Conservation (phyloP, 2,113 vertebrate genomes). For the Glareola pratincola region DNA sequence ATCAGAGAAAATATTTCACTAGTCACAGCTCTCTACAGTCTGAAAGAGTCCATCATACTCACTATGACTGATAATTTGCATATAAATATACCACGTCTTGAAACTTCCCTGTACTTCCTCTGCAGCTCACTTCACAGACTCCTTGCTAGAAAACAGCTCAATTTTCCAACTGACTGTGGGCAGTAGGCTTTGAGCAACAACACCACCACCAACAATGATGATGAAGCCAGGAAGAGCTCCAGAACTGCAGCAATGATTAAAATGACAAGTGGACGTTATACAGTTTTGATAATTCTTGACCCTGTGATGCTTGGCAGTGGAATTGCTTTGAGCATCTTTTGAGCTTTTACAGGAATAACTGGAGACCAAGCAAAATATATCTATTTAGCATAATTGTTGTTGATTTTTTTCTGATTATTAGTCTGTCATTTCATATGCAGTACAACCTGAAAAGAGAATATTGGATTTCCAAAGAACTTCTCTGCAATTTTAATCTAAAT, state of each 20-base stretch:
- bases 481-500: conserved; percentile 76
- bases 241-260: not conserved
- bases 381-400: conserved; percentile 81
- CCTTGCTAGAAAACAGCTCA: not conserved
- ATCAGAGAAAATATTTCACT: not conserved
- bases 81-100: not conserved
- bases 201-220: not conserved
- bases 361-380: conserved; percentile 79
- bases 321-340: conserved; percentile 77
- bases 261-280: not conserved
- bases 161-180: not conserved
- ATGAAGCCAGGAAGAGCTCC: not conserved
- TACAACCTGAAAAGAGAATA: conserved; percentile 58
- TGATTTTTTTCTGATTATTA: conserved; percentile 79
- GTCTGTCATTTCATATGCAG: conserved; percentile 73
- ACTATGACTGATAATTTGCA: not conserved
- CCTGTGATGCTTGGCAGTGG: conserved; percentile 71
- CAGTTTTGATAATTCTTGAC: not conserved
- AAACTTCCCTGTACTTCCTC: not conserved
- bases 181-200: not conserved
- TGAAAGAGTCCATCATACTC: not conserved
- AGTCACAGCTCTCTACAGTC: not conserved
- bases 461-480: conserved; percentile 32
- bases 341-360: conserved; percentile 78
- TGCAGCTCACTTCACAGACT: not conserved